Evolutionary conservation across 2,797 vertebrate genomes (phyloP).

Genomic region (Muscicapa comitata): DNA sequence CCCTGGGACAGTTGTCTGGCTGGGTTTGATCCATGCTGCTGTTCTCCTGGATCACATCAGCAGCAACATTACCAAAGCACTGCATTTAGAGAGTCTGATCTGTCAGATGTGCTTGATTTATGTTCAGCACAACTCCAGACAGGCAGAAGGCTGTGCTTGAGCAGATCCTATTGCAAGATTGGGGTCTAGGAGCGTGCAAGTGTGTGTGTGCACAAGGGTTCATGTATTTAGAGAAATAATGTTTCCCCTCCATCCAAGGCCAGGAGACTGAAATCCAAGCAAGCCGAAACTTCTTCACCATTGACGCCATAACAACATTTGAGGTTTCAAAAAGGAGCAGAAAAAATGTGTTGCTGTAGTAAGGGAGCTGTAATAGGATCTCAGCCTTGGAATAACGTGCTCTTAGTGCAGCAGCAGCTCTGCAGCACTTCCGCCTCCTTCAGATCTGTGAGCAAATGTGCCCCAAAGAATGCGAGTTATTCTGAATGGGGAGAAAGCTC

Average conservation of each 20-base stretch:
- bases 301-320: constrained; percentile 61
- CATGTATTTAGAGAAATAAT: constrained; percentile 44
- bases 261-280: constrained; percentile 60
- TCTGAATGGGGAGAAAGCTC: background rate
- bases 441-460: constrained; percentile 46
- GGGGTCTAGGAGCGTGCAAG: background rate
- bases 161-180: background rate
- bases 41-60: background rate
- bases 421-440: background rate
- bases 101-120: background rate
- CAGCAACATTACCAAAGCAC: background rate
- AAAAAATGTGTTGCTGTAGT: constrained; percentile 65
- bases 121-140: background rate
- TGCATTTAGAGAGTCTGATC: background rate
- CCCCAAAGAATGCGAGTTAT: constrained; percentile 37
- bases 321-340: constrained; percentile 52
- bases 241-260: constrained; percentile 20
- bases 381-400: background rate
- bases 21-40: background rate
- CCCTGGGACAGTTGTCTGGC: background rate
- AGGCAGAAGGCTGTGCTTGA: background rate
- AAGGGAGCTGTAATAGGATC: constrained; percentile 58
- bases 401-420: background rate
- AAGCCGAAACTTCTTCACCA: constrained; percentile 43
- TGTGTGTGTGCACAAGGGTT: background rate